Evolutionary conservation across 1,140 invertebrate genomes (phyloP).

Genomic region (Mylabris phalerata): DNA sequence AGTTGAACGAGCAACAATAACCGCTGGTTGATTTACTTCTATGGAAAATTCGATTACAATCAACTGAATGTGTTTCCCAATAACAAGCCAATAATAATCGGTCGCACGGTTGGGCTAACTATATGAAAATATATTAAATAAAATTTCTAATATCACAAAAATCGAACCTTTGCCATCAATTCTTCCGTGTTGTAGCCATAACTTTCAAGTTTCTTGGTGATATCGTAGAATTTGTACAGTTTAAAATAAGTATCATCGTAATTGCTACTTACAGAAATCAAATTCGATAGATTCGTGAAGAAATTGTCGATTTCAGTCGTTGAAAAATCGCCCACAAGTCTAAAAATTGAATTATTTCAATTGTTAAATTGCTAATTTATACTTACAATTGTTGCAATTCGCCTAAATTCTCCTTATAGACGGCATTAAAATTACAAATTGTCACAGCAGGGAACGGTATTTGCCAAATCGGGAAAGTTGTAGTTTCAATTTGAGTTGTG

Average conservation of each 20-base stretch:
- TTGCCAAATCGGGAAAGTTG: constrained; percentile 44
- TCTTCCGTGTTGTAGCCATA: constrained; percentile 7
- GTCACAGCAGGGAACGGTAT: constrained; percentile 50
- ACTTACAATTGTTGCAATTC: constrained; percentile 14
- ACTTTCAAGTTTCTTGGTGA: constrained; percentile 3
- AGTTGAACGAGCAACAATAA: constrained; percentile 18
- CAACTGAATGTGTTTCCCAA: constrained; percentile 5
- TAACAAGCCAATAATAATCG: constrained; percentile 8
- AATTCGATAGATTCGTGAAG: constrained; percentile 14
- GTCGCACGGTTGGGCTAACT: constrained; percentile 17
- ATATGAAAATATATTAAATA: background rate
- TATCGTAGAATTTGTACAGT: constrained; percentile 2
- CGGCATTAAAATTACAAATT: constrained; percentile 49
- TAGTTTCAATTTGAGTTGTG: constrained; percentile 42
- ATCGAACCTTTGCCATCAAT: constrained; percentile 12
- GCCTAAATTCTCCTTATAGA: constrained; percentile 33
- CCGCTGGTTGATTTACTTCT: constrained; percentile 7
- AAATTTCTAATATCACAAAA: too few relatives aligned
- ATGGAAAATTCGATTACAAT: constrained; percentile 9
- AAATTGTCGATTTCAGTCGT: constrained; percentile 6
- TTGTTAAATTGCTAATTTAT: background rate
- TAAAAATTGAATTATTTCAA: background rate
- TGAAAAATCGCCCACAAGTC: background rate
- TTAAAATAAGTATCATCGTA: background rate
- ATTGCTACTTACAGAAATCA: background rate